Percentiles rank a stretch among this genome's conserved stretches.
Conservation (phyloP, 1,140 invertebrate genomes). For the Drosophila pallidifrons region DNA sequence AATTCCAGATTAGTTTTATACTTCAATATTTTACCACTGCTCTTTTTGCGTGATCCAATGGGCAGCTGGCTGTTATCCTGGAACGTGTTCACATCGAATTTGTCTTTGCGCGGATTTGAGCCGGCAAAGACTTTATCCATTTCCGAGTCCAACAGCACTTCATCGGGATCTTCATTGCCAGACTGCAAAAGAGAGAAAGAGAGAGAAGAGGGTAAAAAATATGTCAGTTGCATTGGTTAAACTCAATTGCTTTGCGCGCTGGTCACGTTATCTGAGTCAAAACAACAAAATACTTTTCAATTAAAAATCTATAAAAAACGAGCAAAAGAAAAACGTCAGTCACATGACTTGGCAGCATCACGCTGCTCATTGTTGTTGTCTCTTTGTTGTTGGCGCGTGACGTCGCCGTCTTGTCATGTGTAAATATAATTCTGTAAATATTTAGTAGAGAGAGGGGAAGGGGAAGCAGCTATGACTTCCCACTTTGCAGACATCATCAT, state of each 20-base stretch:
- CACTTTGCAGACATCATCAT: conserved; percentile 15
- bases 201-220: background rate
- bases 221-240: conserved; percentile 28
- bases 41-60: conserved; percentile 85
- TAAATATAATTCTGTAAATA: conserved; percentile 49
- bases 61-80: conserved; percentile 86
- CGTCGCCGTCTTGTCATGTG: conserved; percentile 39
- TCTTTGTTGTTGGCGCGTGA: conserved; percentile 16
- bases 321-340: conserved; percentile 48
- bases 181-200: conserved; percentile 76
- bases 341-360: conserved; percentile 70
- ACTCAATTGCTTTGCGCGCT: conserved; percentile 53
- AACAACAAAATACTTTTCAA: conserved; percentile 76
- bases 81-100: conserved; percentile 88
- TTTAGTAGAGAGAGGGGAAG: background rate
- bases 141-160: conserved; percentile 90
- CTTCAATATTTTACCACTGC: conserved; percentile 55
- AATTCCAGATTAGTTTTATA: background rate
- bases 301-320: conserved; percentile 77
- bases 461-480: background rate
- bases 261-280: conserved; percentile 70
- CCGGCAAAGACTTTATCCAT: conserved; percentile 91
- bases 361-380: conserved; percentile 27
- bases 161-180: conserved; percentile 87
- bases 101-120: conserved; percentile 84